A percentile compares a stretch with the other conserved stretches of the same genome.
phyloP scores from a whole-genome alignment of 1,140 invertebrate genomes.

The Mya arenaria region DNA sequence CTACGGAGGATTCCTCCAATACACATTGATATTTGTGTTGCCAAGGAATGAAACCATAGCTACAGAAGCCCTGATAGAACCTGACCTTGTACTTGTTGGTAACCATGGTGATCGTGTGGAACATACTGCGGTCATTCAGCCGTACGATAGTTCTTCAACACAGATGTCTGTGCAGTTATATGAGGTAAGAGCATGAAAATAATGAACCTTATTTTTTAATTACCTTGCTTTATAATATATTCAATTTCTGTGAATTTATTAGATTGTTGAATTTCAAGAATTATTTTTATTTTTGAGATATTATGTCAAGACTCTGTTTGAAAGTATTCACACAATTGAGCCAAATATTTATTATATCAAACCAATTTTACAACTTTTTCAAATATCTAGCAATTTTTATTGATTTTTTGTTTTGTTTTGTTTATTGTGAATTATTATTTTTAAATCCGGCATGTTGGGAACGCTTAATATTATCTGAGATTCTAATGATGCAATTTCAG shows the following conservation, averaged over 20 bases:
- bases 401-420: not conserved
- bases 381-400: not conserved
- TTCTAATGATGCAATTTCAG: no score
- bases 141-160: constrained; percentile 7
- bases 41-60: constrained; percentile 64
- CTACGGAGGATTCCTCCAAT: constrained; percentile 93
- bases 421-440: no score
- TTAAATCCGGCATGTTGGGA: no score
- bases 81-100: constrained; percentile 78
- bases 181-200: constrained; percentile 26
- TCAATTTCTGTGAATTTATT: no score
- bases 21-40: constrained; percentile 88
- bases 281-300: no score
- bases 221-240: no score
- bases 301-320: no score
- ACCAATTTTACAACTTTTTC: not conserved
- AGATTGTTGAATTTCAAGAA: no score
- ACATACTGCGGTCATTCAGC: constrained; percentile 5
- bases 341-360: no score
- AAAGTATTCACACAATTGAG: no score
- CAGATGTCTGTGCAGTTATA: constrained; percentile 31
- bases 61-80: constrained; percentile 62
- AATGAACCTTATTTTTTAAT: no score
- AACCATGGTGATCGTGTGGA: constrained; percentile 13
- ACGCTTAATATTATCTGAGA: no score